Conservation (phyloP, 2,888 invertebrate genomes). For the Campaea margaritaria region DNA sequence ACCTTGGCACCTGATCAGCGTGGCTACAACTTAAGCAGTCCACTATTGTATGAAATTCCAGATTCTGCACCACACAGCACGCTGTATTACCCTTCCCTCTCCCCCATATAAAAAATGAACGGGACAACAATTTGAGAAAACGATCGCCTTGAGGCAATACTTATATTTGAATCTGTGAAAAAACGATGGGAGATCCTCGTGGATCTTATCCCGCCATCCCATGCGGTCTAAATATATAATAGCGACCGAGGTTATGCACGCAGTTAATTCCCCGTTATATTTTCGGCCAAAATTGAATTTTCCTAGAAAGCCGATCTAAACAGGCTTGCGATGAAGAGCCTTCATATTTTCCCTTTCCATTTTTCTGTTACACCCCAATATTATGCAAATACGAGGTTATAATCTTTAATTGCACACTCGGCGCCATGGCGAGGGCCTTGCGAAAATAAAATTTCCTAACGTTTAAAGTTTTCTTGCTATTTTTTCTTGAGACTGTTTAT, state of each 20-base stretch:
- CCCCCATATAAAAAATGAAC: no score
- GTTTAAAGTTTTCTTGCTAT: slow-evolving; percentile 51
- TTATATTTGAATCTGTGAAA: slow-evolving; percentile 3
- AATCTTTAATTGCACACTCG: slow-evolving; percentile 67
- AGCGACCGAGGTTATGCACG: slow-evolving; percentile 15
- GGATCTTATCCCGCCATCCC: slow-evolving; percentile 1
- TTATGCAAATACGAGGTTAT: slow-evolving; percentile 71
- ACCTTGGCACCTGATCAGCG: no score
- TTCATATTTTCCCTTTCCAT: slow-evolving; percentile 54
- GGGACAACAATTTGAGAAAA: no score
- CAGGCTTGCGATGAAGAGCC: slow-evolving; percentile 45
- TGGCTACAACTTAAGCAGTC: no score
- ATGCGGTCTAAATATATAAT: neutral
- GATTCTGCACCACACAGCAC: no score
- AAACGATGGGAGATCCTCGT: neutral
- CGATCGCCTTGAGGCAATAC: neutral
- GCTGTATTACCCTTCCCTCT: no score
- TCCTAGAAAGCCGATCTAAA: slow-evolving; percentile 51
- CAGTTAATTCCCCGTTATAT: slow-evolving; percentile 18
- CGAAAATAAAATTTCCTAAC: slow-evolving; percentile 56
- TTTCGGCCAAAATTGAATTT: slow-evolving; percentile 26
- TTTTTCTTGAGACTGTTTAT: slow-evolving; percentile 41
- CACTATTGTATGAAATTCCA: no score
- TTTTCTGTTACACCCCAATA: slow-evolving; percentile 60
- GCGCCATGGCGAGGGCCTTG: slow-evolving; percentile 48